Evolutionary conservation across 2,888 invertebrate genomes (phyloP).

Genomic region (Campaea margaritaria): DNA sequence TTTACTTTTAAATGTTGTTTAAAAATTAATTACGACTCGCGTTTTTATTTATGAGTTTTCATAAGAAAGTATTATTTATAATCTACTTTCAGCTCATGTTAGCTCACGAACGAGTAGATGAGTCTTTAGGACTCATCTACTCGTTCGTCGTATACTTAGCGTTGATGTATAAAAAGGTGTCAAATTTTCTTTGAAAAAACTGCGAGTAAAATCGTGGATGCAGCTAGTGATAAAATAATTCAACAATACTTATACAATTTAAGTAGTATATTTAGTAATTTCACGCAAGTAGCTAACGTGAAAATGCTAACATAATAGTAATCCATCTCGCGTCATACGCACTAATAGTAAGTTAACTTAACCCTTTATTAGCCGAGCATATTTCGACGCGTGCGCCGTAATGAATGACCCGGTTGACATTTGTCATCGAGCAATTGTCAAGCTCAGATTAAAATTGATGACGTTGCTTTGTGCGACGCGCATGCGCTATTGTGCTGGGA

Average conservation of each 20-base stretch:
- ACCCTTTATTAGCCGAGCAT: slow-evolving; percentile 80
- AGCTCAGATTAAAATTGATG: slow-evolving; percentile 84
- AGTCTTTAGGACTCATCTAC: too few species aligned
- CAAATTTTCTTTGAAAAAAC: too few species aligned
- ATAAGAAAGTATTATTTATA: too few species aligned
- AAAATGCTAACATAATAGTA: slow-evolving; percentile 52
- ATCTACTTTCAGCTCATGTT: too few species aligned
- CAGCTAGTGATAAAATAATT: too few species aligned
- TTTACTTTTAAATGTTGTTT: neutral
- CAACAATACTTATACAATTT: neutral
- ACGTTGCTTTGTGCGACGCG: slow-evolving; percentile 78
- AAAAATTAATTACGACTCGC: too few species aligned
- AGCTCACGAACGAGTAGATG: too few species aligned
- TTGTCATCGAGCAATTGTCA: slow-evolving; percentile 84
- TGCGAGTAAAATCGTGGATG: too few species aligned
- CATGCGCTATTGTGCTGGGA: slow-evolving; percentile 63
- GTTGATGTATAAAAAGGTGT: too few species aligned
- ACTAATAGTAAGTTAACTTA: slow-evolving; percentile 70
- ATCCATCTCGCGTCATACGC: slow-evolving; percentile 64
- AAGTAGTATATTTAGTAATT: neutral
- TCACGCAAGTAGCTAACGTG: slow-evolving; percentile 10
- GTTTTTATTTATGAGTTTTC: too few species aligned
- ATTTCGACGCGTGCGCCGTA: slow-evolving; percentile 77
- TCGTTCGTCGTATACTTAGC: too few species aligned
- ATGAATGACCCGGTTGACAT: slow-evolving; percentile 80